Conservation (phyloP, 2,888 invertebrate genomes). For the Notodonta dromedarius region DNA sequence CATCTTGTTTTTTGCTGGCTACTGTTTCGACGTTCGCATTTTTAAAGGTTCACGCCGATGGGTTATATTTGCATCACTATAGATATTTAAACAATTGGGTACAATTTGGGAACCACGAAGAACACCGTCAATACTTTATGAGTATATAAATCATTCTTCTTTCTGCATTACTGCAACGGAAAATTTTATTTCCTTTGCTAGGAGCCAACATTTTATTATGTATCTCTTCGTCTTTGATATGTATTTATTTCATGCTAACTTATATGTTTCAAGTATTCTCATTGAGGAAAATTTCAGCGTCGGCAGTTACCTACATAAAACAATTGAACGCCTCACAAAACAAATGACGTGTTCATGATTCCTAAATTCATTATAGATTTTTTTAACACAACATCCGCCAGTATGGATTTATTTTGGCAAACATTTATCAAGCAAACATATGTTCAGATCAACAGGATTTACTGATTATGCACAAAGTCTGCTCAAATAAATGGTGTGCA, state of each 20-base stretch:
- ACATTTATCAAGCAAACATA: conserved; percentile 11
- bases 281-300: no score
- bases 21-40: conserved; percentile 18
- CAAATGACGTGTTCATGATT: background rate
- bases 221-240: no score
- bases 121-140: no score
- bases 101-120: no score
- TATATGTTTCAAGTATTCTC: no score
- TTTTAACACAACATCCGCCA: conserved; percentile 5
- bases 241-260: no score
- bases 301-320: conserved; percentile 7
- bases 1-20: conserved; percentile 26
- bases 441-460: conserved; percentile 4
- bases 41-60: conserved; percentile 11
- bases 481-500: background rate
- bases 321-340: conserved; percentile 19
- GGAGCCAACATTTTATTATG: no score
- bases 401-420: conserved; percentile 6
- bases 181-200: no score
- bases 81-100: background rate
- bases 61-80: background rate
- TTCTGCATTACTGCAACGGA: no score
- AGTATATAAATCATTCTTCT: no score
- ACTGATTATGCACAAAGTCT: background rate
- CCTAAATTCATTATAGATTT: conserved; percentile 4